These are phyloP conservation scores for Rhorus exstirpatorius DNA, from an alignment of 2,888 invertebrate species.

Conservation along the genomic window DNA sequence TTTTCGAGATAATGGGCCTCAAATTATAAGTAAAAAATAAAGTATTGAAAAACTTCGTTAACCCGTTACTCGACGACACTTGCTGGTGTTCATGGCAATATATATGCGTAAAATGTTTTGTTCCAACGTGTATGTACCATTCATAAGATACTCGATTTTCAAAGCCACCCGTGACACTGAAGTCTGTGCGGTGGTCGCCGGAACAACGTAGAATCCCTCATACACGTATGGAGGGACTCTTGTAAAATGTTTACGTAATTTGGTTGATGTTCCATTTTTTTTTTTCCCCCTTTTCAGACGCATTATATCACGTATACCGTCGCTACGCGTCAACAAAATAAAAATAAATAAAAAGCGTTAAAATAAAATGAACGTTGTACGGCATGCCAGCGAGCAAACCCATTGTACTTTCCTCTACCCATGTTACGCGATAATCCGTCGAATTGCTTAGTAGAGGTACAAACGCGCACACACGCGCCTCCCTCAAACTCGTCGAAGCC, in stretches of 20 bases:
- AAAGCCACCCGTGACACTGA: too few species aligned
- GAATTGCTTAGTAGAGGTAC: slow-evolving; percentile 49
- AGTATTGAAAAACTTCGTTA: too few species aligned
- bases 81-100: too few species aligned
- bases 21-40: too few species aligned
- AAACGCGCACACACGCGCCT: slow-evolving; percentile 43
- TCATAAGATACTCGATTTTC: too few species aligned
- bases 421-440: slow-evolving; percentile 65
- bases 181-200: too few species aligned
- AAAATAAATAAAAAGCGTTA: neutral
- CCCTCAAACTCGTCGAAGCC: slow-evolving; percentile 51
- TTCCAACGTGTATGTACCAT: too few species aligned
- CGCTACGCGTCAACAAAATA: neutral
- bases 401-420: slow-evolving; percentile 35
- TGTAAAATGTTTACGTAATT: slow-evolving; percentile 6
- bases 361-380: slow-evolving; percentile 18
- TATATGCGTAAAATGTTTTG: too few species aligned
- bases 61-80: too few species aligned
- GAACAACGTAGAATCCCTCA: too few species aligned
- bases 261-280: slow-evolving; percentile 14
- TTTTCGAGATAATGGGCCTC: too few species aligned
- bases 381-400: neutral
- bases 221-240: too few species aligned
- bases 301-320: neutral
- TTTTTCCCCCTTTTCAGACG: slow-evolving; percentile 24